Evolutionary conservation across 2,888 invertebrate genomes (phyloP).

Genomic region (Apamea crenata): DNA sequence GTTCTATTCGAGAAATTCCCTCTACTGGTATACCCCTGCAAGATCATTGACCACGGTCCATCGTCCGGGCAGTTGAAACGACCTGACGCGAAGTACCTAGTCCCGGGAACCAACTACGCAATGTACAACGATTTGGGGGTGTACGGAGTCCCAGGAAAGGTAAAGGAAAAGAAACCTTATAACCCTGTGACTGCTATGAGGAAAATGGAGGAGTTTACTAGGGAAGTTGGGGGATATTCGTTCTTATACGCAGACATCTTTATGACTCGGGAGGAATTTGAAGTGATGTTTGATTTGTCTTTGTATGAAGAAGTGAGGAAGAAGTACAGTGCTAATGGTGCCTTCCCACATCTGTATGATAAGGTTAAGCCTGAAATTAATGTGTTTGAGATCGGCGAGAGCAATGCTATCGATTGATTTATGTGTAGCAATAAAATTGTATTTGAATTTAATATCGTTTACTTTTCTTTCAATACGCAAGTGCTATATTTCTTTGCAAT

Average conservation of each 20-base stretch:
- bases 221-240: constrained; percentile 92
- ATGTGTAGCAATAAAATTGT: not conserved
- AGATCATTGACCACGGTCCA: constrained; percentile 91
- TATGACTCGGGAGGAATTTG: constrained; percentile 92
- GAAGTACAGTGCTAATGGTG: constrained; percentile 90
- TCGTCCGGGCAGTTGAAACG: constrained; percentile 90
- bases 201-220: constrained; percentile 92
- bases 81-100: constrained; percentile 90
- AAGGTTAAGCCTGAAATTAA: constrained; percentile 93
- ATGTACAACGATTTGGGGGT: constrained; percentile 94
- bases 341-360: constrained; percentile 92
- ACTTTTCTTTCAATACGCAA: not conserved
- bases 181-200: constrained; percentile 92
- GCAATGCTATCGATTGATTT: constrained; percentile 72
- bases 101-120: constrained; percentile 92
- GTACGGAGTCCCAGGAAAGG: constrained; percentile 92
- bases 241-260: constrained; percentile 93
- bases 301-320: constrained; percentile 91
- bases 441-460: not conserved
- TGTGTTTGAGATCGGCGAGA: constrained; percentile 90
- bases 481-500: not conserved
- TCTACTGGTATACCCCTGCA: constrained; percentile 92
- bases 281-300: constrained; percentile 92
- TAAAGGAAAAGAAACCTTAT: constrained; percentile 90
- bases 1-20: constrained; percentile 92